Base-by-base conservation (phyloP, 2,888 invertebrate genomes). In the Andricus curvator region DNA sequence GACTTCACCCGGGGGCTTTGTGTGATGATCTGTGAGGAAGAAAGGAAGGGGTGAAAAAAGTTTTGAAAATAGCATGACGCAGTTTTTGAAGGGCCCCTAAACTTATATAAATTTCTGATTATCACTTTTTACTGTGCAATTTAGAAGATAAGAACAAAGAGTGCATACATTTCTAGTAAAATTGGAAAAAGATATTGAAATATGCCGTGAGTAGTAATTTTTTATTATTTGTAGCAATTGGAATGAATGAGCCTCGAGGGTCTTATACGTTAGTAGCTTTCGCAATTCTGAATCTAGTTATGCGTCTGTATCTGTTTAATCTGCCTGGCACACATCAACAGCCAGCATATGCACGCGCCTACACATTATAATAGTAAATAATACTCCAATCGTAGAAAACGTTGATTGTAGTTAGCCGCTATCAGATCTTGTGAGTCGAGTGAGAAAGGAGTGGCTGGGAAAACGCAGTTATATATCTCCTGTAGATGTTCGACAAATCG, bases 391-490 rank as follows among this genome's bases (percentile, higher is more conserved):
- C 86, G 86, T 83, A 87, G 88, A 89, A 88, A 88, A 89, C 85
- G 85, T 82, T 86, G 90, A 90, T 89, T 90, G 90, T 90, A 87
- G 87, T 87, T 87, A 87, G 87, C 90, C 90, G 89, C 90, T 89
- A 89, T 90, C 90, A 88, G 90, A 90, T 91, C 86, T 85, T 86
- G 86, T 82, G 62, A 62, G 81, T 80, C 80, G 82, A 79, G 85
- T 84, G 86, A 85, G 84, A 80, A 88, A 86, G 89, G 89, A 88
- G 89, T 89, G 89, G 86, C 87, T 88, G 90, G 88, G 89, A 90
- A 88, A 90, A 90, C 88, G 86, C 74, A 74, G 56, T 60, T 74
- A 56, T 37, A 74, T 56, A n/a, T 74, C 74, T 74, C 74, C 29
- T 48, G 6, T n/a, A 56, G 74, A 74, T 60, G 74, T 37, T 74